Evolutionary conservation across 2,888 invertebrate species (phyloP).

Genomic region (Nymphalis urticae): DNA sequence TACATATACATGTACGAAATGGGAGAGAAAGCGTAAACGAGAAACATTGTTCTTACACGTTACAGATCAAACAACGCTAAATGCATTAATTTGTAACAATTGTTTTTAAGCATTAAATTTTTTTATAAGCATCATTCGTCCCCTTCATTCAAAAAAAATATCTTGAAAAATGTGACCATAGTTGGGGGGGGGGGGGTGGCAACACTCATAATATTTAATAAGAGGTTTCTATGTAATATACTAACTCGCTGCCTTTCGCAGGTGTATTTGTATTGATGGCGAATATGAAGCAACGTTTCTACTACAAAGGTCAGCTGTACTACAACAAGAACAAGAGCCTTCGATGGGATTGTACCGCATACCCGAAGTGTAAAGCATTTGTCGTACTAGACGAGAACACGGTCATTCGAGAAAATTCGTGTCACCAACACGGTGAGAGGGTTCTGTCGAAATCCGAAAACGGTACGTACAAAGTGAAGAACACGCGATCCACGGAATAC

Average conservation of each 20-base stretch:
- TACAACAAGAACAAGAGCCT: slow-evolving; percentile 40
- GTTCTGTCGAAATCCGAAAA: slow-evolving; percentile 5
- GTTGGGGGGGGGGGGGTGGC: too few relatives aligned
- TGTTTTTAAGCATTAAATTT: too few relatives aligned
- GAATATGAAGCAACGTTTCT: slow-evolving; percentile 34
- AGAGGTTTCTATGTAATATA: too few relatives aligned
- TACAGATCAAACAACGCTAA: too few relatives aligned
- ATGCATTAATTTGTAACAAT: too few relatives aligned
- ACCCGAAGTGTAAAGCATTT: slow-evolving; percentile 36
- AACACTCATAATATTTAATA: too few relatives aligned
- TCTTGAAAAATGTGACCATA: too few relatives aligned
- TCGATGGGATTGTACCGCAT: slow-evolving; percentile 40
- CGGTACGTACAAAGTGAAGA: slow-evolving; percentile 15
- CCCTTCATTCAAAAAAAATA: too few relatives aligned
- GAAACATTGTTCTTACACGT: too few relatives aligned
- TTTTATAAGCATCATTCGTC: too few relatives aligned
- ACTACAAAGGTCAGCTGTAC: slow-evolving; percentile 30
- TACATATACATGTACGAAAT: too few relatives aligned
- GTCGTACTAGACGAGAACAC: slow-evolving; percentile 17
- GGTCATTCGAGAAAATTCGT: not conserved
- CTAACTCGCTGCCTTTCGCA: slow-evolving; percentile 17
- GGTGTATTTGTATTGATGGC: slow-evolving; percentile 27
- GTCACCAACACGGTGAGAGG: slow-evolving; percentile 20
- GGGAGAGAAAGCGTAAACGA: too few relatives aligned
- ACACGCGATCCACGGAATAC: not conserved